Evolutionary conservation across 2,113 vertebrate species (phyloP).

Genomic region (Heterotilapia buettikoferi): DNA sequence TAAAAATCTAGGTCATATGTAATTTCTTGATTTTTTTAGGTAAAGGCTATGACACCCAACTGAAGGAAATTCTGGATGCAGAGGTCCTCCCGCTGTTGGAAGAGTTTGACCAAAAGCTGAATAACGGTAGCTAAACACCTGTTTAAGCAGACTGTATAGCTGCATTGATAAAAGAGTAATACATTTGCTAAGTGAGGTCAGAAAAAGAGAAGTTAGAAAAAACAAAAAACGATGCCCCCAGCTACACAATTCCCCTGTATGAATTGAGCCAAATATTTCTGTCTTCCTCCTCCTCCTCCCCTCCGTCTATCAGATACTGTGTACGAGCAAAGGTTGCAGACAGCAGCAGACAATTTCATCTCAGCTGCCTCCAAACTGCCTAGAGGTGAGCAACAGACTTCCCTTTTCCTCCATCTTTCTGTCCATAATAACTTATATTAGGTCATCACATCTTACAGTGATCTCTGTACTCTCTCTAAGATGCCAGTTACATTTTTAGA

Average conservation of each 20-base stretch:
- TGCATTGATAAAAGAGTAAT: background rate
- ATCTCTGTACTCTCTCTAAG: conserved; percentile 26
- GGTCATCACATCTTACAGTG: conserved; percentile 44
- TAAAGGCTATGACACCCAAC: conserved; percentile 44
- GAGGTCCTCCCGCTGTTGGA: conserved; percentile 46
- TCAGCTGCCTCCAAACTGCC: conserved; percentile 68
- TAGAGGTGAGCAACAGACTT: conserved; percentile 64
- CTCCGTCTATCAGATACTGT: conserved; percentile 54
- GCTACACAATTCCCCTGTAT: conserved; percentile 31
- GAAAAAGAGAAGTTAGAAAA: conserved; percentile 9
- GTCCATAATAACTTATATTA: conserved; percentile 28
- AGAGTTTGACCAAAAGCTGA: conserved; percentile 49
- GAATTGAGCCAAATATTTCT: conserved; percentile 40
- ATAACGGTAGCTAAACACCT: conserved; percentile 46
- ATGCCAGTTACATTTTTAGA: conserved; percentile 23
- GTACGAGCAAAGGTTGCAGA: conserved; percentile 60
- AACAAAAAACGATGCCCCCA: conserved; percentile 25
- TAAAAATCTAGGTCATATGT: background rate
- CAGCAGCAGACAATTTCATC: conserved; percentile 66
- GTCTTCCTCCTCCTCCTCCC: background rate
- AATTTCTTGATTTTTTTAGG: conserved; percentile 27
- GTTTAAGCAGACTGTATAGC: background rate
- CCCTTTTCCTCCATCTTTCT: conserved; percentile 44
- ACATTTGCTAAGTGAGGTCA: conserved; percentile 1
- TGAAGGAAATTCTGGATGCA: conserved; percentile 52